Base-by-base conservation (phyloP, 2,888 invertebrate genomes). In the Koerneria pararmatus region DNA sequence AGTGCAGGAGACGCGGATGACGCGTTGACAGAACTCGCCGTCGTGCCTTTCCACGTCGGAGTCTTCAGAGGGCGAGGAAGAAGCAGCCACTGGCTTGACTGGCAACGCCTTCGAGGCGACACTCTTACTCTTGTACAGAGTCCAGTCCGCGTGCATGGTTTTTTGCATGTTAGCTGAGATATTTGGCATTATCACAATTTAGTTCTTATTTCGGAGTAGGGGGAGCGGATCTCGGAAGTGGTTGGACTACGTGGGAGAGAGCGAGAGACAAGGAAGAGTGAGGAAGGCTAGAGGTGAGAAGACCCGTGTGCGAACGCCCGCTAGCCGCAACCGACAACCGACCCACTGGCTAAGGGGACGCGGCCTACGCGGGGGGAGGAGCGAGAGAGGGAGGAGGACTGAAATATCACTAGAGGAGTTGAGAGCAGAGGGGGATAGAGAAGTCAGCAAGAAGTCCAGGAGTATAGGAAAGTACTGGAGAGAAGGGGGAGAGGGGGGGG, bases 1-100 rank as follows among this genome's bases (percentile, higher is more conserved):
- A 15, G 59, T 68, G 65, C 73, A 75, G 11, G 69, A 69, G 15
- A 75, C 31, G 19, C 68, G 74, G 22, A 75, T 72, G 37, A 75
- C 69, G 0, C 65, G 61, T 29, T 71, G 69, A 57, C 72, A 75
- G 34, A n/a, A n/a, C n/a, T n/a, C n/a, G n/a, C n/a, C n/a, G n/a
- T n/a, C n/a, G n/a, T n/a, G n/a, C n/a, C n/a, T n/a, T n/a, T n/a
- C n/a, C n/a, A n/a, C n/a, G n/a, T n/a, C n/a, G n/a, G n/a, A n/a
- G n/a, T n/a, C n/a, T n/a, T n/a, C n/a, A n/a, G n/a, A n/a, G n/a
- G n/a, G n/a, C n/a, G n/a, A n/a, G n/a, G n/a, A n/a, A n/a, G n/a
- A n/a, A n/a, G n/a, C n/a, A n/a, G n/a, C n/a, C n/a, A n/a, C n/a
- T n/a, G n/a, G n/a, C n/a, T n/a, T n/a, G n/a, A n/a, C n/a, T n/a